Evolutionary conservation across 64 coral and sea anemone species (phyloP).

Genomic region (Hydrozoanthus tunicans): DNA sequence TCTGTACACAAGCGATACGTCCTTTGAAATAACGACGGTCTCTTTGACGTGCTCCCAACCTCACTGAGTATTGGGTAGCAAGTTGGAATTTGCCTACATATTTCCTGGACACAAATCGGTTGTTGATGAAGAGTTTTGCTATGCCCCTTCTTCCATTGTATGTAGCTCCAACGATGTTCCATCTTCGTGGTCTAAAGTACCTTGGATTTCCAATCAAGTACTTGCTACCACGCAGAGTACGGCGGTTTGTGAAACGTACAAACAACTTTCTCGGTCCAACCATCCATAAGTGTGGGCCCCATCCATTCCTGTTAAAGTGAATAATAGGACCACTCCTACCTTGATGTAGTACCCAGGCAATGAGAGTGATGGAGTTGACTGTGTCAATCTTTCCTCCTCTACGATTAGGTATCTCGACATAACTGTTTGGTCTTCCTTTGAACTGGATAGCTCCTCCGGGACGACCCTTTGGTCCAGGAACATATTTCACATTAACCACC

Average conservation of each 20-base stretch:
- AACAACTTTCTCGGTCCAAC: conserved; percentile 58
- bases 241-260: conserved; percentile 59
- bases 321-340: conserved; percentile 74
- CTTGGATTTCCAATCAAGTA: conserved; percentile 36
- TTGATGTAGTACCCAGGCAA: conserved; percentile 72
- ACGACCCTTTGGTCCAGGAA: conserved; percentile 50
- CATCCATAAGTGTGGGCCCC: conserved; percentile 82
- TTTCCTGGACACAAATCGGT: conserved; percentile 31
- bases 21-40: conserved; percentile 73
- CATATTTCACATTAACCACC: conserved; percentile 35
- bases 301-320: conserved; percentile 58
- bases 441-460: conserved; percentile 62
- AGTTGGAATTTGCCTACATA: conserved; percentile 53
- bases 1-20: conserved; percentile 81
- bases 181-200: conserved; percentile 22
- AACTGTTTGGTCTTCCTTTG: conserved; percentile 60
- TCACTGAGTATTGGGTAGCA: conserved; percentile 58
- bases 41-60: conserved; percentile 41
- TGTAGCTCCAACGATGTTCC: conserved; percentile 82
- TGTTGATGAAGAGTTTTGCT: conserved; percentile 73
- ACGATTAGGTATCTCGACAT: conserved; percentile 66
- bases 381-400: conserved; percentile 69
- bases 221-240: conserved; percentile 11
- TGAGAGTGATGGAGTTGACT: conserved; percentile 60
- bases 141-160: conserved; percentile 62